Conservation (phyloP, 1,140 invertebrate species). For the Centruroides vittatus region DNA sequence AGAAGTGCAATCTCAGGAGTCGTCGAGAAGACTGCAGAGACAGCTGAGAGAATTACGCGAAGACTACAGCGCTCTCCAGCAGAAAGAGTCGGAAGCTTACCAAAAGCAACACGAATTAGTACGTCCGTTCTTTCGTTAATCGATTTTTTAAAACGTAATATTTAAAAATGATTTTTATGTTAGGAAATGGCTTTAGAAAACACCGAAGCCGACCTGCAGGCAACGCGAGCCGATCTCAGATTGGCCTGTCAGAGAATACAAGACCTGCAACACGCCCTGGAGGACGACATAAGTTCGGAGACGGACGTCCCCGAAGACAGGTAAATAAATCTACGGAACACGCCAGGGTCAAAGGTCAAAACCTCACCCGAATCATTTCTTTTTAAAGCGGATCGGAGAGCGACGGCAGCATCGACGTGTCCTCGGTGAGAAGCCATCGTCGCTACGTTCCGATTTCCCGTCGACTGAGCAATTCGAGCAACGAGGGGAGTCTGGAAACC, state of each 20-base stretch:
- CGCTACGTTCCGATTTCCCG: slow-evolving; percentile 3
- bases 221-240: slow-evolving; percentile 48
- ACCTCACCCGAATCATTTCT: too few species aligned
- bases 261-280: slow-evolving; percentile 68
- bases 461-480: slow-evolving; percentile 11
- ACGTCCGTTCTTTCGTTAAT: slow-evolving; percentile 28
- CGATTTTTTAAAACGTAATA: background rate
- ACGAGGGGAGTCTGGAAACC: background rate
- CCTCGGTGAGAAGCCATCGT: slow-evolving; percentile 2
- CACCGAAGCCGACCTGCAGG: slow-evolving; percentile 31
- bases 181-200: slow-evolving; percentile 29
- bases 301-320: slow-evolving; percentile 25
- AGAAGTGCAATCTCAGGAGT: slow-evolving; percentile 60
- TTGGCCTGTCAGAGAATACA: slow-evolving; percentile 67
- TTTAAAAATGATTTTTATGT: slow-evolving; percentile 9
- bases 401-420: slow-evolving; percentile 14
- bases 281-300: slow-evolving; percentile 33
- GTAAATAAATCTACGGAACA: slow-evolving; percentile 1
- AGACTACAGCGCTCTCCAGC: slow-evolving; percentile 44
- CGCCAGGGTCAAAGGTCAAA: background rate
- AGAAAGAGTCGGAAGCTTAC: slow-evolving; percentile 53
- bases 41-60: slow-evolving; percentile 53
- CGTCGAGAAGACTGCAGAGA: slow-evolving; percentile 52
- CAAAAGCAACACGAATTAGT: slow-evolving; percentile 38
- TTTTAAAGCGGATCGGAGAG: slow-evolving; percentile 16